Conservation (phyloP, 2,888 invertebrate genomes). For the Galeopsomyia nigrocyanea region DNA sequence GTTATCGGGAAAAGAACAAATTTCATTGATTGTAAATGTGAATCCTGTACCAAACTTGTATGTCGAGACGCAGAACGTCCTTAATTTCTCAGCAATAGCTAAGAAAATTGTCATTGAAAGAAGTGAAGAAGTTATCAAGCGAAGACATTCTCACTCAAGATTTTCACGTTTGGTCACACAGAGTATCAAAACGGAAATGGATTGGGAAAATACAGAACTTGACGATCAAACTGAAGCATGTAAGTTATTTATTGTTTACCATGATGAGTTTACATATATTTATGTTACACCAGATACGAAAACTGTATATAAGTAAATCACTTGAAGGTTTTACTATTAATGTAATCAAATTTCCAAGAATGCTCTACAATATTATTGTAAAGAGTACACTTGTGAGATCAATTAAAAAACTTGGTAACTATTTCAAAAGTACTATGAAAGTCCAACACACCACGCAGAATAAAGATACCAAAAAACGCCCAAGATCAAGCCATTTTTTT, state of each 20-base stretch:
- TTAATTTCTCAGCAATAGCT: conserved; percentile 89
- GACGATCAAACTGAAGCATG: conserved; percentile 40
- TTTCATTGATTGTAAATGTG: conserved; percentile 90
- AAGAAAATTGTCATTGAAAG: conserved; percentile 72
- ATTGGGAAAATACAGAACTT: conserved; percentile 61
- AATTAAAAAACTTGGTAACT: no score
- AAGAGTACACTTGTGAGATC: no score
- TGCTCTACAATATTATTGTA: no score
- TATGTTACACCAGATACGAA: no score
- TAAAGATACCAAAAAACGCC: no score
- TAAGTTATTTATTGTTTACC: conserved; percentile 33
- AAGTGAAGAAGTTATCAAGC: conserved; percentile 47
- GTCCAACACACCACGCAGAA: no score
- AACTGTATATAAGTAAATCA: no score
- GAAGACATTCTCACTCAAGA: conserved; percentile 54
- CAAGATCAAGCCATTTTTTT: no score
- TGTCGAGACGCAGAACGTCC: conserved; percentile 87
- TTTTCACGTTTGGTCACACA: conserved; percentile 62
- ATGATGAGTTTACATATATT: no score
- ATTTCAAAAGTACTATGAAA: no score
- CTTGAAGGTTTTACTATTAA: no score
- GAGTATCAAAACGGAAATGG: conserved; percentile 57
- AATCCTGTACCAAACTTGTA: conserved; percentile 83
- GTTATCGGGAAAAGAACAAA: conserved; percentile 80
- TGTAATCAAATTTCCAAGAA: no score